Percentiles rank a stretch among this genome's conserved stretches.
phyloP scores from a whole-genome alignment of 2,888 invertebrate species.

The Tinea semifulvella region DNA sequence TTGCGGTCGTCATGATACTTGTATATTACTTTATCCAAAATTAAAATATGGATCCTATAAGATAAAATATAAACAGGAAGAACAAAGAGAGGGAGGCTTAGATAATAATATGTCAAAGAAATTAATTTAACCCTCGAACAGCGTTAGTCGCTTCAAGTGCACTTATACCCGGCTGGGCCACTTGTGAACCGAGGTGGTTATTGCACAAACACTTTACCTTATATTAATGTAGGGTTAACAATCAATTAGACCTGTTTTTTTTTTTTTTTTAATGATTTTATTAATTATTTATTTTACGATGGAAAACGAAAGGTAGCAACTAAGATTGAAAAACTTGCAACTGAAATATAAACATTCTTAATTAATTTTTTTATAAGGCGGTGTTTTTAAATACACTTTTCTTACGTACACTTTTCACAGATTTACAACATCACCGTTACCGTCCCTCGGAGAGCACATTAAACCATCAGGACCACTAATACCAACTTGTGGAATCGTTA shows the following conservation, averaged over 20 bases:
- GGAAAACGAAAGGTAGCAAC: neutral
- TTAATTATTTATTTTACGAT: neutral
- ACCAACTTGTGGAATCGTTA: too few species aligned
- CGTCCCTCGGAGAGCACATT: too few species aligned
- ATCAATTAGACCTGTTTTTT: neutral
- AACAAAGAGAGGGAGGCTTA: neutral
- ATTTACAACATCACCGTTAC: too few species aligned
- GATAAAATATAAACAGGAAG: too few species aligned
- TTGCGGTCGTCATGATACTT: neutral
- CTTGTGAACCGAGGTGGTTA: neutral
- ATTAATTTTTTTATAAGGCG: too few species aligned
- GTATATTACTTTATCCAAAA: too few species aligned
- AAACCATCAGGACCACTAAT: too few species aligned
- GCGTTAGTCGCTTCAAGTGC: neutral
- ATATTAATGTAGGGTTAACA: neutral
- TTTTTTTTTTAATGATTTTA: neutral
- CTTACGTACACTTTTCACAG: too few species aligned
- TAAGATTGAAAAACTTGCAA: too few species aligned
- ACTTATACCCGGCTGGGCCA: neutral
- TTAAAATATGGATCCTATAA: too few species aligned
- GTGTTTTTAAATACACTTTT: too few species aligned
- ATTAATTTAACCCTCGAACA: constrained; percentile 1
- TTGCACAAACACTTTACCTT: constrained; percentile 9
- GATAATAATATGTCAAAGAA: neutral
- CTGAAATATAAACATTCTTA: too few species aligned